These are phyloP conservation scores for Danaus chrysippus DNA, from an alignment of 2,888 invertebrate genomes.

Conservation along the genomic window DNA sequence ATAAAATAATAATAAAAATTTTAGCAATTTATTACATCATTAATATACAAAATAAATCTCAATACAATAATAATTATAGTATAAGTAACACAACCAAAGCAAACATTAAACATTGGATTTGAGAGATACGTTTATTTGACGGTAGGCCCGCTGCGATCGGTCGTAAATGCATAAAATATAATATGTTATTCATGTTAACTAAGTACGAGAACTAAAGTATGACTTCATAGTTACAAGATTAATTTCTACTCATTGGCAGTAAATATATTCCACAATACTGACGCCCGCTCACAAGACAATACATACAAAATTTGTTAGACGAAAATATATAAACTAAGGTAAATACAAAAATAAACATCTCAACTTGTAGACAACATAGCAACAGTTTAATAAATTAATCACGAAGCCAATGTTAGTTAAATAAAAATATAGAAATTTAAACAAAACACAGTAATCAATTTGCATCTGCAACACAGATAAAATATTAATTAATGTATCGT, in stretches of 20 bases:
- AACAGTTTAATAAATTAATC: constrained; percentile 39
- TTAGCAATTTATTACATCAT: constrained; percentile 77
- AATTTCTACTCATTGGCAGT: constrained; percentile 64
- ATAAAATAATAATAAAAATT: constrained; percentile 43
- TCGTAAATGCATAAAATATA: constrained; percentile 69
- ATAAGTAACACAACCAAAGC: constrained; percentile 79
- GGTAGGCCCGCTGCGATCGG: constrained; percentile 48
- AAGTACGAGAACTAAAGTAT: constrained; percentile 50
- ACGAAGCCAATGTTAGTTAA: constrained; percentile 15
- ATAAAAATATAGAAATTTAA: constrained; percentile 12
- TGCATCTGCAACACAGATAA: neutral
- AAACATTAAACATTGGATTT: constrained; percentile 74
- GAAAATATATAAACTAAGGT: constrained; percentile 34
- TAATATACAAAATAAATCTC: constrained; percentile 78
- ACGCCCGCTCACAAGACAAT: constrained; percentile 41
- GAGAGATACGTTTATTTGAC: constrained; percentile 62
- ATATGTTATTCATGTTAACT: constrained; percentile 44
- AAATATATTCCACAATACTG: constrained; percentile 49
- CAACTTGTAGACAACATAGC: constrained; percentile 58
- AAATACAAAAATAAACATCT: constrained; percentile 64
- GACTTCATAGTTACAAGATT: constrained; percentile 55
- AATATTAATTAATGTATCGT: neutral
- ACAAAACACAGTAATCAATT: constrained; percentile 14
- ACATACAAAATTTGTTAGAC: constrained; percentile 32
- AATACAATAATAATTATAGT: constrained; percentile 74